These are phyloP conservation scores for Drosophila yooni DNA, from an alignment of 2,888 invertebrate genomes.

Conservation along the genomic window DNA sequence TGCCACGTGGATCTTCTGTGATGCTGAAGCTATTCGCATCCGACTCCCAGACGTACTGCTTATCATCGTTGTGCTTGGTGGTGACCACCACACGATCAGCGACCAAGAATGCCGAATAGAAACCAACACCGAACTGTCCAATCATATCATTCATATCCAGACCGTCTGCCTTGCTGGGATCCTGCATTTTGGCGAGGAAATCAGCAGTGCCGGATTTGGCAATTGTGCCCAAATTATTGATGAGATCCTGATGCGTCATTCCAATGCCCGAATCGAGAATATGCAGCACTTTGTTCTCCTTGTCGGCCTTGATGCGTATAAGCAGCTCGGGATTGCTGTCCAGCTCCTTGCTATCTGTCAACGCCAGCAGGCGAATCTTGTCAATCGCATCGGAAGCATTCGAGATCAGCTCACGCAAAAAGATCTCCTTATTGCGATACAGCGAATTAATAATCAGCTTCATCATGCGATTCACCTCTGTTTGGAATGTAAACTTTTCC, in stretches of 20 bases:
- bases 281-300: constrained; percentile 95
- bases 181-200: constrained; percentile 96
- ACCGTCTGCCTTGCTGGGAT: constrained; percentile 85
- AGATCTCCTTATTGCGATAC: constrained; percentile 99
- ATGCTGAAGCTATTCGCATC: constrained; percentile 96
- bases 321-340: constrained; percentile 92
- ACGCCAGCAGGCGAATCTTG: constrained; percentile 96
- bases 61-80: constrained; percentile 96
- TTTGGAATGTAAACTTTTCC: constrained; percentile 96
- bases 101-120: constrained; percentile 99
- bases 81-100: constrained; percentile 98
- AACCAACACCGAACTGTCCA: constrained; percentile 99
- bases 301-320: constrained; percentile 96
- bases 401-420: constrained; percentile 98
- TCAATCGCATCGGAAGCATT: constrained; percentile 99
- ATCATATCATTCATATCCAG: constrained; percentile 98
- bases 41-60: constrained; percentile 99
- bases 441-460: constrained; percentile 99
- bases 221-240: constrained; percentile 98
- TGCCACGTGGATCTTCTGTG: constrained; percentile 96
- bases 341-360: constrained; percentile 93
- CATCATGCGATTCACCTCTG: constrained; percentile 99
- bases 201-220: constrained; percentile 99
- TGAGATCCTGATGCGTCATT: constrained; percentile 97
- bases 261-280: constrained; percentile 99